A percentile compares a stretch with the other conserved stretches of the same genome.
phyloP scores from a whole-genome alignment of 2,113 vertebrate genomes.

The Mus spicilegus region DNA sequence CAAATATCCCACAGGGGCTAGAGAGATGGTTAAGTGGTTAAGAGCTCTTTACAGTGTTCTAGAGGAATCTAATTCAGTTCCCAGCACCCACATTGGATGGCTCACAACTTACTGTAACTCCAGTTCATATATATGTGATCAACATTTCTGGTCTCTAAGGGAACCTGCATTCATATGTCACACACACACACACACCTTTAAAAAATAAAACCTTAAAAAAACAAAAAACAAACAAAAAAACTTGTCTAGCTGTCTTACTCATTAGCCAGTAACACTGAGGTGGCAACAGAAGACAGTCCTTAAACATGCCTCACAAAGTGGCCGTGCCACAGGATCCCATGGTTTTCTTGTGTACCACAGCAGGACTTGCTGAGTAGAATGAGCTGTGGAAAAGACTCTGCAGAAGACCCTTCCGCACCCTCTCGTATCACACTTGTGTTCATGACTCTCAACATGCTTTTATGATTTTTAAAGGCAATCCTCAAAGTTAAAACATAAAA shows the following conservation, averaged over 20 bases:
- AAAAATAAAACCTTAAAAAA: background rate
- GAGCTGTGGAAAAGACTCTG: background rate
- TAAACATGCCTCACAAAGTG: background rate
- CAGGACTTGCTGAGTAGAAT: background rate
- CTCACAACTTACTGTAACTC: background rate
- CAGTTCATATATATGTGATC: background rate
- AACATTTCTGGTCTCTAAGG: background rate
- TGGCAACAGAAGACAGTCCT: background rate
- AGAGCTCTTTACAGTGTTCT: background rate
- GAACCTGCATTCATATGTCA: background rate
- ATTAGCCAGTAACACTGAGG: background rate
- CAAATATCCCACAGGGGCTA: background rate
- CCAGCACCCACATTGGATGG: background rate
- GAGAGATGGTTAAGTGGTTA: background rate
- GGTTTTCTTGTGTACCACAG: background rate
- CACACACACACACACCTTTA: background rate
- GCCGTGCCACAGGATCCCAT: background rate
- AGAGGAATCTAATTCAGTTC: background rate
- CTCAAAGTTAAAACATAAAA: conserved; percentile 40
- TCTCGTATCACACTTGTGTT: background rate
- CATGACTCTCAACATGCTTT: background rate
- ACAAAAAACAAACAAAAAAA: background rate
- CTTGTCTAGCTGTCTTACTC: background rate
- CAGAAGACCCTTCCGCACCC: background rate
- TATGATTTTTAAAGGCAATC: background rate